Percentiles rank a stretch among this genome's conserved stretches.
phyloP scores from a whole-genome alignment of 1,140 invertebrate species.

The Lutraria rhynchaena region DNA sequence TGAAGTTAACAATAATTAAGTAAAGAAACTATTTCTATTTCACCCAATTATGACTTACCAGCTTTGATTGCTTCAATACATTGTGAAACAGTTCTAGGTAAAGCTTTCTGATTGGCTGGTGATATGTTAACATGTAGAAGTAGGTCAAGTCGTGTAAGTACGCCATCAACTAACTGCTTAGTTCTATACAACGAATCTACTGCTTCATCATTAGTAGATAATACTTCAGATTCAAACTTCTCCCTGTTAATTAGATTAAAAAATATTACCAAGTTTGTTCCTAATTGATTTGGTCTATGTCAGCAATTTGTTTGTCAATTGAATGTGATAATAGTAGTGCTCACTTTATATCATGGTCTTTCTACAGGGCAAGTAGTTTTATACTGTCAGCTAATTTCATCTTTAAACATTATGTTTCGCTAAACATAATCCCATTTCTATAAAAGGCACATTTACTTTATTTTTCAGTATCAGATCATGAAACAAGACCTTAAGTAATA shows the following conservation, averaged over 20 bases:
- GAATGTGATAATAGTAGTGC: too few relatives aligned
- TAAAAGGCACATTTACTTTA: background rate
- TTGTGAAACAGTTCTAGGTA: constrained; percentile 71
- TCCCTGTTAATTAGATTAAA: constrained; percentile 77
- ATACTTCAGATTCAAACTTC: constrained; percentile 74
- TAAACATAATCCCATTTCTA: too few relatives aligned
- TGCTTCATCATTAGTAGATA: constrained; percentile 49
- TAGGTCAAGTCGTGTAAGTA: constrained; percentile 77
- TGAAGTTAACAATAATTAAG: background rate
- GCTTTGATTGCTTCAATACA: constrained; percentile 48
- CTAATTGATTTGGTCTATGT: too few relatives aligned
- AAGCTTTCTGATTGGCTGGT: constrained; percentile 50
- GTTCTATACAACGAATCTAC: constrained; percentile 71
- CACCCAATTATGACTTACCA: constrained; percentile 34
- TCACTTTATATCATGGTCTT: too few relatives aligned
- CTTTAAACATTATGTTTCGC: too few relatives aligned
- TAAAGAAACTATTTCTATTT: background rate
- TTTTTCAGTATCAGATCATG: too few relatives aligned
- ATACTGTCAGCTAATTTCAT: too few relatives aligned
- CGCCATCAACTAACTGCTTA: constrained; percentile 73
- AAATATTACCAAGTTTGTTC: too few relatives aligned
- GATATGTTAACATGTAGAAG: constrained; percentile 80
- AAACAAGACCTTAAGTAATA: background rate
- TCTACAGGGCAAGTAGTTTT: too few relatives aligned
- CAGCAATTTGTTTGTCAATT: too few relatives aligned